phyloP scores from a whole-genome alignment of 1,140 invertebrate genomes.

The Drosophila melanica region DNA sequence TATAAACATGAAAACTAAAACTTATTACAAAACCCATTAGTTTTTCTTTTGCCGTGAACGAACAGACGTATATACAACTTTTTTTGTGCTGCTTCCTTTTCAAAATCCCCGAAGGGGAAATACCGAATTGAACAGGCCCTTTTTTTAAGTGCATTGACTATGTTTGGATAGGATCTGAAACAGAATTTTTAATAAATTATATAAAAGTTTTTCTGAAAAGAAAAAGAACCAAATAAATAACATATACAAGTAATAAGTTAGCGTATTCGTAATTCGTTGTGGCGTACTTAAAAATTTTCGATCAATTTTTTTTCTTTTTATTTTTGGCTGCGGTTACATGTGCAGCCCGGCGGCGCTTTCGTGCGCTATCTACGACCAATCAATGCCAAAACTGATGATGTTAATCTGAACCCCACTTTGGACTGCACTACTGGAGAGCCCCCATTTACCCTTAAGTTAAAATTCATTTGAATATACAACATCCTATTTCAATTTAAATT shows the following conservation, averaged over 20 bases:
- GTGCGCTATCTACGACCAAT: slow-evolving; percentile 79
- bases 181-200: background rate
- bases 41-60: slow-evolving; percentile 45
- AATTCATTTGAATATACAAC: slow-evolving; percentile 84
- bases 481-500: slow-evolving; percentile 84
- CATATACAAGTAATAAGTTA: background rate
- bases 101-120: background rate
- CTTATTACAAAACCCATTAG: slow-evolving; percentile 80
- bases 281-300: background rate
- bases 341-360: slow-evolving; percentile 63
- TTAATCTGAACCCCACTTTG: slow-evolving; percentile 72
- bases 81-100: background rate
- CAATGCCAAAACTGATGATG: slow-evolving; percentile 83
- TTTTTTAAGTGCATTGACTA: background rate
- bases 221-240: background rate
- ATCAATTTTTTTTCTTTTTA: slow-evolving; percentile 26
- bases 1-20: slow-evolving; percentile 81
- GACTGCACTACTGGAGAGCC: slow-evolving; percentile 10
- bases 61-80: slow-evolving; percentile 15
- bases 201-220: too few species aligned
- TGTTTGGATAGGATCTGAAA: too few species aligned
- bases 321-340: slow-evolving; percentile 66
- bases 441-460: slow-evolving; percentile 82
- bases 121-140: background rate
- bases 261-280: slow-evolving; percentile 11